These are phyloP conservation scores for Microtus ochrogaster DNA, from an alignment of 2,113 vertebrate species.

Conservation along the genomic window DNA sequence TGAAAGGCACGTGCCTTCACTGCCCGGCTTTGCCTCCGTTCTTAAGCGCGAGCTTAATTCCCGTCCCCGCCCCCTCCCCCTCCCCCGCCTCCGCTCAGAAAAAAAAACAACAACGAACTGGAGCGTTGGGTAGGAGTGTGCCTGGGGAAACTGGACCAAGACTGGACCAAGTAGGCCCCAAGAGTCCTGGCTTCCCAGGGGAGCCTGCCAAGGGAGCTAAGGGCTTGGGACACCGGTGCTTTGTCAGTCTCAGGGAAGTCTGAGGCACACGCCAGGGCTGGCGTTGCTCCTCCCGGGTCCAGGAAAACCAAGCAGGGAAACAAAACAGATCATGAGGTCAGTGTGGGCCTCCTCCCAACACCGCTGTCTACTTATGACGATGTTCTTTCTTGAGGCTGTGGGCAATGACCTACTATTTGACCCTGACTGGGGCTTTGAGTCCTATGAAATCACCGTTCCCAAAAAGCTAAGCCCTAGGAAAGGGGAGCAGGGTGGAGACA, in stretches of 20 bases:
- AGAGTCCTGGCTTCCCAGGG: neutral
- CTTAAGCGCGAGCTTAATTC: constrained; percentile 44
- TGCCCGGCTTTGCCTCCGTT: rapidly evolving
- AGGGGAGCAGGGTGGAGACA: rapidly evolving
- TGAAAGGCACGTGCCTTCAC: too few relatives aligned
- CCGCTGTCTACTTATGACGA: neutral
- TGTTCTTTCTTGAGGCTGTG: rapidly evolving
- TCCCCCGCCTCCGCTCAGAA: too few relatives aligned
- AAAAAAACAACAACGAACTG: too few relatives aligned
- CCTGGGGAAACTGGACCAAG: neutral
- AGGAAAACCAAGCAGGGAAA: neutral
- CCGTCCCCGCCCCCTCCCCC: too few relatives aligned
- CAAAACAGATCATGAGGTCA: neutral
- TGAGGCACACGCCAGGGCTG: neutral
- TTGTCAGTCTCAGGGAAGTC: neutral
- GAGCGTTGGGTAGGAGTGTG: neutral
- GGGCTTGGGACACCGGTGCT: neutral
- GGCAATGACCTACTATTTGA: neutral
- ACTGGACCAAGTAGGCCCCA: rapidly evolving
- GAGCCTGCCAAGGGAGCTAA: rapidly evolving
- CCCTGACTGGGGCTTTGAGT: neutral
- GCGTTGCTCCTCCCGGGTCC: too few relatives aligned
- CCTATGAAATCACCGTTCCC: constrained; percentile 76
- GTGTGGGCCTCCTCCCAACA: neutral
- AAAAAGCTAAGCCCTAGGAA: constrained; percentile 47